Base-by-base conservation (phyloP, 2,888 invertebrate species). In the Ptilodon capucinus region DNA sequence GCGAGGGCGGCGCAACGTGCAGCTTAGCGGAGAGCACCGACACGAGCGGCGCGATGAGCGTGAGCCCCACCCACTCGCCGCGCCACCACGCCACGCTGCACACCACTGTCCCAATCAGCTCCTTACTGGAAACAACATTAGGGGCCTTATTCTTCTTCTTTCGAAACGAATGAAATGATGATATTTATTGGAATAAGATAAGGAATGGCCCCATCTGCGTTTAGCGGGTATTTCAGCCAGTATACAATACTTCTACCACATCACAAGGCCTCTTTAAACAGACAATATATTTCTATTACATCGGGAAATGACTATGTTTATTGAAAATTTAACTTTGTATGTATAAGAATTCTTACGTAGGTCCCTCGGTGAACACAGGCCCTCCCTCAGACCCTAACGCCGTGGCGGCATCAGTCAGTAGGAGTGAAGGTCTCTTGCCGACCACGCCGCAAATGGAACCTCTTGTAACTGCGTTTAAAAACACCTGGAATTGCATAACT, bases 61-160 rank as follows among this genome's bases (percentile, higher is more conserved):
- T 93, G 54, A 93, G 91, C 44, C 93, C 93, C 52, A 93, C 92
- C 92, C 93, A 92, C 79, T 94, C 94, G 6, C 92, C 92, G 23
- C 92, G 87, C 84, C 93, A 93, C 93, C 93, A 93, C 48, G 92
- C 92, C 61, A 93, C 86, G 60, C 92, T 86, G 64, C 92, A 92
- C 36, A 93, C 86, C 58, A 93, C 92, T 56, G 91, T 79, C 35
- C 93, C 94, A 48, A 92, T 73, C 30, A 92, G 64, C 47, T 81
- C 79, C 40, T 78, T 79, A 1, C 86, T 87, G 65, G 1, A 57
- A 64, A 21, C 8, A 43, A 7, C 16, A 21, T 2, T 7, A 35
- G n/a, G n/a, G n/a, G n/a, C n/a, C 2, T 1, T 46, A 16, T 35
- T 3, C 14, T 25, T 18, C 11, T 34, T 35, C 34, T 34, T 6